Percentiles rank a stretch among this genome's conserved stretches.
These are phyloP conservation scores for Coelopa frigida DNA, from an alignment of 1,140 invertebrate species.

Conservation along the genomic window DNA sequence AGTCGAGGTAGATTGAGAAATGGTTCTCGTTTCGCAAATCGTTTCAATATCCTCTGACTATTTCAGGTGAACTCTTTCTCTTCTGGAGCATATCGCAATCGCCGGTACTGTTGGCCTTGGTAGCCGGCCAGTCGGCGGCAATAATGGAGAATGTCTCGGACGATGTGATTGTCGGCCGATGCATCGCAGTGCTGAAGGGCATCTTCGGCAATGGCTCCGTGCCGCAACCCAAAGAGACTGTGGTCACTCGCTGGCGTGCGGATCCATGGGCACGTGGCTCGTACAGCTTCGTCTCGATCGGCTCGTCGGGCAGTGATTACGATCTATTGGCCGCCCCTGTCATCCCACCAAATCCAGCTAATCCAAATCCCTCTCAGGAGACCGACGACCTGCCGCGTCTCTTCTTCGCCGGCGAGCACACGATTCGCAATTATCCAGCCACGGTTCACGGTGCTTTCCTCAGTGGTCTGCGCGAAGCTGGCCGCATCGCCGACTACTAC, in stretches of 20 bases:
- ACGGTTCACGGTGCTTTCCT: slow-evolving; percentile 96
- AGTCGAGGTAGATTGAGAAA: slow-evolving; percentile 59
- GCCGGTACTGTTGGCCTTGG: slow-evolving; percentile 87
- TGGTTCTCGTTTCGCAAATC: not conserved
- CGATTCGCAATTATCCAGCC: slow-evolving; percentile 95
- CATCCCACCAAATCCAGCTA: slow-evolving; percentile 46
- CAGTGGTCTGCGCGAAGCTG: slow-evolving; percentile 89
- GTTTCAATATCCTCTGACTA: not conserved
- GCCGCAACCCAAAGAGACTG: slow-evolving; percentile 92
- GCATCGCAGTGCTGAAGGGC: slow-evolving; percentile 84
- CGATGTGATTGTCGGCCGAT: slow-evolving; percentile 94
- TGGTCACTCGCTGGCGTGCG: slow-evolving; percentile 93
- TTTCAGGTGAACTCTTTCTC: slow-evolving; percentile 78
- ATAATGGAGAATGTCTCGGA: slow-evolving; percentile 97
- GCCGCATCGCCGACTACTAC: slow-evolving; percentile 85
- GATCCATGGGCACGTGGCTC: slow-evolving; percentile 94
- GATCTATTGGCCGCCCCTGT: slow-evolving; percentile 90
- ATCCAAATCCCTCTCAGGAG: slow-evolving; percentile 39
- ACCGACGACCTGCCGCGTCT: slow-evolving; percentile 53
- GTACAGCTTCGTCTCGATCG: slow-evolving; percentile 96
- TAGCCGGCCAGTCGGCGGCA: slow-evolving; percentile 87
- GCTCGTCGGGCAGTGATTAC: slow-evolving; percentile 94
- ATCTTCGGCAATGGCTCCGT: slow-evolving; percentile 90
- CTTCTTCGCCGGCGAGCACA: slow-evolving; percentile 96
- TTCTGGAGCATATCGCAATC: slow-evolving; percentile 97